Conservation (phyloP, 2,113 vertebrate species). For the Cheirogaleus medius region DNA sequence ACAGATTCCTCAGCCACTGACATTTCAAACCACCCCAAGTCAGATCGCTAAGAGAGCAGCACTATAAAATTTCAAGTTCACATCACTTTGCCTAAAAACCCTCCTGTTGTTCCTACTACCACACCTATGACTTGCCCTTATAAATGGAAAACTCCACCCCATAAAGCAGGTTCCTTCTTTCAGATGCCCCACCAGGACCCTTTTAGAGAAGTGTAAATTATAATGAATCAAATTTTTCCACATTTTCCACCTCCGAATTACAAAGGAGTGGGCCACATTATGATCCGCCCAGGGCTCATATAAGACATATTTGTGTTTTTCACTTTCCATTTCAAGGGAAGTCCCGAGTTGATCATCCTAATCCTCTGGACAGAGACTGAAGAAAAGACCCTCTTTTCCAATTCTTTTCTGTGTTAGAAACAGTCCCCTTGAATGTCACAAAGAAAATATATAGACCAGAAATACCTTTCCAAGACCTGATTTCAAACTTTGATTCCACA, state of each 20-base stretch:
- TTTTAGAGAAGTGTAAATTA: conserved; percentile 20
- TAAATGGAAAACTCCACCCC: neutral
- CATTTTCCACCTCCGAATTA: neutral
- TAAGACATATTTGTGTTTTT: neutral
- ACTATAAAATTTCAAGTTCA: neutral
- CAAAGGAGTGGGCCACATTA: neutral
- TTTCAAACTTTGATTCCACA: neutral
- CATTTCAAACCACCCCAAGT: neutral
- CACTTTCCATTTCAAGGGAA: neutral
- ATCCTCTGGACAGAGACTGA: neutral
- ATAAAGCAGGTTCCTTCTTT: conserved; percentile 12
- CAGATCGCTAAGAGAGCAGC: neutral
- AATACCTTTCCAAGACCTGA: neutral
- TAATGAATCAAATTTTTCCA: neutral
- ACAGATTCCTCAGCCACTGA: neutral
- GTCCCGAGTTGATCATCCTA: neutral
- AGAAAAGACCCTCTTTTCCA: neutral
- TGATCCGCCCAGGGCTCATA: neutral
- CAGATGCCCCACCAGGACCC: neutral
- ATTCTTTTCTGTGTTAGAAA: neutral
- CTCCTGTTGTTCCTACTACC: neutral
- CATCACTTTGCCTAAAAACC: neutral
- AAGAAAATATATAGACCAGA: neutral
- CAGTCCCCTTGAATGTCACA: neutral
- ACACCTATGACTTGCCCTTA: neutral